Evolutionary conservation across 2,113 vertebrate genomes (phyloP), one percentile per base, ranked within the genome.

Genomic region (Deroptyus accipitrinus): DNA sequence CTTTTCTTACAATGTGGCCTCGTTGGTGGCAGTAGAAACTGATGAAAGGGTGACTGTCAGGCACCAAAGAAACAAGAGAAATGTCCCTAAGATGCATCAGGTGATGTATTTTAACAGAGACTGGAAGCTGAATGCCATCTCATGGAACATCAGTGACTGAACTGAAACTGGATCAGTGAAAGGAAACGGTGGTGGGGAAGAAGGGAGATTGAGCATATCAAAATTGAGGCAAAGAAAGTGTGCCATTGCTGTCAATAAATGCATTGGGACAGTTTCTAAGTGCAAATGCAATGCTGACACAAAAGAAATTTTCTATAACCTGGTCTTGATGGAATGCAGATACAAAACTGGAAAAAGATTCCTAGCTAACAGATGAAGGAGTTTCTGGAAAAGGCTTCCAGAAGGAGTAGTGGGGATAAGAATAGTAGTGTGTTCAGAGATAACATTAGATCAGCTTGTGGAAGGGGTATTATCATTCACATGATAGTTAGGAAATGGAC

Each of bases 401-500:
- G 57, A 57, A 57, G 88, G 59, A 93, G 72, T 80, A 94, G 62
- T 44, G 67, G 35, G 78, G 70, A 62, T 61, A 80, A 76, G 74
- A 94, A 52, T 5, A 33, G 63, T 30, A 54, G 24, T 4, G 19
- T 74, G 74, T 68, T 92, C 28, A 81, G 83, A 90, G 86, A 88
- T 93, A 83, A 59, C 20, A 49, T 57, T 94, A 86, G 90, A 87
- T 86, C 31, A 46, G 80, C 33, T 75, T 63, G 83, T 59, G 46
- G 72, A 92, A 88, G 64, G 88, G 82, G 59, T 90, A 49, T 90
- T 92, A 86, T 81, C 14, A 54, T 93, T 90, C 83, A 85, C 17
- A 17, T 79, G 87, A 42, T 85, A 82, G 84, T 95, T 93, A 90
- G 76, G 94, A 90, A 95, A 83, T 16, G 19, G 62, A 76, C 84